phyloP scores from a whole-genome alignment of 2,113 vertebrate genomes.

The Elgaria multicarinata region DNA sequence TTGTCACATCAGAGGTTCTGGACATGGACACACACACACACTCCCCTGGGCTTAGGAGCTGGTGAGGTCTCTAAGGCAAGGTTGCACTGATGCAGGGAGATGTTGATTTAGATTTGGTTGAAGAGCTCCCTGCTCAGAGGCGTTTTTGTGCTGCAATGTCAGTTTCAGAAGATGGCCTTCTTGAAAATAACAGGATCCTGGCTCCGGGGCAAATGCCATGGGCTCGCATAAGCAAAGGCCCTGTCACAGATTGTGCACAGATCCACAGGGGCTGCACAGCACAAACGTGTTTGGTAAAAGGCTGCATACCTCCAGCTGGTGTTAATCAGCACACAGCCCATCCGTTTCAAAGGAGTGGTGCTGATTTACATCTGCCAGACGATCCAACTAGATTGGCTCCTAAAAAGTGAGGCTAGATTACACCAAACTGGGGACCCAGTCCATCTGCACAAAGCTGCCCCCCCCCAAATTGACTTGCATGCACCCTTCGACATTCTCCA shows the following conservation, averaged over 20 bases:
- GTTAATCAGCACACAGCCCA: neutral
- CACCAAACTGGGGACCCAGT: neutral
- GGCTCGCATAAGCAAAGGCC: neutral
- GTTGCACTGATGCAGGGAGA: slow-evolving; percentile 4
- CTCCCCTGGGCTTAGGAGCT: neutral
- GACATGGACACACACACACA: neutral
- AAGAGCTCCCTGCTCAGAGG: slow-evolving; percentile 12
- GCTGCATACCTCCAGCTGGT: neutral
- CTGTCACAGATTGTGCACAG: neutral
- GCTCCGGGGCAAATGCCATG: neutral
- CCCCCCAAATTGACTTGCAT: neutral
- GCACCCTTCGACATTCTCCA: no score
- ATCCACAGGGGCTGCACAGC: neutral
- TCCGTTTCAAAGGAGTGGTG: neutral
- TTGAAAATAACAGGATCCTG: neutral
- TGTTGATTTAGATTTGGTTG: slow-evolving; percentile 29
- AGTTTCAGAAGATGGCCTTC: slow-evolving; percentile 16
- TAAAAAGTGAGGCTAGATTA: neutral
- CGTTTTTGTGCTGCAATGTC: slow-evolving; percentile 2
- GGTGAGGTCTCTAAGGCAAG: neutral
- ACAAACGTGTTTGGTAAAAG: slow-evolving; percentile 9
- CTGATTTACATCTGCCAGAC: slow-evolving; percentile 8
- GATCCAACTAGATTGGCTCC: neutral
- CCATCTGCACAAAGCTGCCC: neutral
- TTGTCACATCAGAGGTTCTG: slow-evolving; percentile 2